phyloP scores from a whole-genome alignment of 64 coral and sea anemone genomes.

The Stichodactyla mertensii region DNA sequence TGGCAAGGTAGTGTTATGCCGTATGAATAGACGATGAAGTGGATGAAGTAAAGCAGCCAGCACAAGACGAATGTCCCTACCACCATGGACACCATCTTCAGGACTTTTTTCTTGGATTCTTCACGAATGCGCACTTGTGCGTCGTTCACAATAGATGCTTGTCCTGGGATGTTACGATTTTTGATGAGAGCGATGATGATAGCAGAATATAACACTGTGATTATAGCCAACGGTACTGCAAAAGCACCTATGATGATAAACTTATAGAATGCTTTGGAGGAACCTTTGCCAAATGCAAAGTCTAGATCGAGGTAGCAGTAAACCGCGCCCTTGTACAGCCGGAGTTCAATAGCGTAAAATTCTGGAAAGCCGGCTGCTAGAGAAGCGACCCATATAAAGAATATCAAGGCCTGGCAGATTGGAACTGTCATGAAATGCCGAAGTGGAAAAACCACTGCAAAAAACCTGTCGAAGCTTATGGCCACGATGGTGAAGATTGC shows the following conservation, averaged over 20 bases:
- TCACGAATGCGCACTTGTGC: slow-evolving; percentile 18
- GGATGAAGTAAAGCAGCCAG: slow-evolving; percentile 71
- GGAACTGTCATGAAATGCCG: slow-evolving; percentile 24
- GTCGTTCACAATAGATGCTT: neutral
- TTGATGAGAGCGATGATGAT: slow-evolving; percentile 31
- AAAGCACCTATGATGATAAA: slow-evolving; percentile 42
- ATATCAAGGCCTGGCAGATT: slow-evolving; percentile 14
- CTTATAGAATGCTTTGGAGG: slow-evolving; percentile 41
- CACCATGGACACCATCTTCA: slow-evolving; percentile 61
- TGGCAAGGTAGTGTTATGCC: slow-evolving; percentile 48
- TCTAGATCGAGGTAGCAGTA: slow-evolving; percentile 57
- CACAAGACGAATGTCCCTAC: slow-evolving; percentile 48
- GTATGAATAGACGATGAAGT: slow-evolving; percentile 64
- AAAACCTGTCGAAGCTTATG: slow-evolving; percentile 54
- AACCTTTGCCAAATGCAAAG: slow-evolving; percentile 33
- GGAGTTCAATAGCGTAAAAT: slow-evolving; percentile 21
- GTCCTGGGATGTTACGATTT: slow-evolving; percentile 37
- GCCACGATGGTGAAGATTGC: slow-evolving; percentile 60
- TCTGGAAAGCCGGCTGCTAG: slow-evolving; percentile 29
- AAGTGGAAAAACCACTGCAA: slow-evolving; percentile 59
- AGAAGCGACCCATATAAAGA: slow-evolving; percentile 40
- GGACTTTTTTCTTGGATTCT: slow-evolving; percentile 39
- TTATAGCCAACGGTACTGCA: slow-evolving; percentile 33
- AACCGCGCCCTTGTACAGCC: neutral
- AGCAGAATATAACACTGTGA: slow-evolving; percentile 43